phyloP scores from a whole-genome alignment of 1,140 invertebrate genomes.

The Pseudomyrmex concolor region DNA sequence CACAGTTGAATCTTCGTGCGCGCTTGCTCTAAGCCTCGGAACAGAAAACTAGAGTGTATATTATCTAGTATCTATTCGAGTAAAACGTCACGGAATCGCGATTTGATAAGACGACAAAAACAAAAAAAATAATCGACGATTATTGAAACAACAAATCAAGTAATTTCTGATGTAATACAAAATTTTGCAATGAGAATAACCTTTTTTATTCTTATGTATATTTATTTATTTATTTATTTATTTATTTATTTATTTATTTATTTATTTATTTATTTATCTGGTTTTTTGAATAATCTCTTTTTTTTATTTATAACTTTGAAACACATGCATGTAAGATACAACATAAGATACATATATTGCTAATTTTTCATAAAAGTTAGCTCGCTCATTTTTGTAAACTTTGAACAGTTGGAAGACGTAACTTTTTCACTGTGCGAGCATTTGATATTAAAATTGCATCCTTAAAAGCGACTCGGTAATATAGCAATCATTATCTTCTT shows the following conservation, averaged over 20 bases:
- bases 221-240: no score
- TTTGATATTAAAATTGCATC: constrained; percentile 14
- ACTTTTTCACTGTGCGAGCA: not conserved
- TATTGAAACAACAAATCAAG: not conserved
- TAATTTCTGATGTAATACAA: not conserved
- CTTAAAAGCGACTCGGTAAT: constrained; percentile 4
- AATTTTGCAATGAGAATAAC: not conserved
- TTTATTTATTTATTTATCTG: no score
- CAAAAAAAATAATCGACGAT: not conserved
- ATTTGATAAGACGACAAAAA: not conserved
- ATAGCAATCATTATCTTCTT: constrained; percentile 14
- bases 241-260: no score
- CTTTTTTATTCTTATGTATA: no score
- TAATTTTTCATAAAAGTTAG: constrained; percentile 27
- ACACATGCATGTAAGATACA: not conserved
- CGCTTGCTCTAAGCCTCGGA: not conserved
- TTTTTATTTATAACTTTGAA: not conserved
- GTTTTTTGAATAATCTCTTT: not conserved
- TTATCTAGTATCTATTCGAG: not conserved
- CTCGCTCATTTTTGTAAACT: constrained; percentile 10
- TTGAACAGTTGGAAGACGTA: not conserved
- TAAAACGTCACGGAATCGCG: not conserved
- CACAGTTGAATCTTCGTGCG: not conserved
- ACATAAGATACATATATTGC: no score
- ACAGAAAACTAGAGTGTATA: not conserved